These are phyloP conservation scores for Pseudochaenichthys georgianus DNA, from an alignment of 2,797 vertebrate genomes.

Conservation along the genomic window DNA sequence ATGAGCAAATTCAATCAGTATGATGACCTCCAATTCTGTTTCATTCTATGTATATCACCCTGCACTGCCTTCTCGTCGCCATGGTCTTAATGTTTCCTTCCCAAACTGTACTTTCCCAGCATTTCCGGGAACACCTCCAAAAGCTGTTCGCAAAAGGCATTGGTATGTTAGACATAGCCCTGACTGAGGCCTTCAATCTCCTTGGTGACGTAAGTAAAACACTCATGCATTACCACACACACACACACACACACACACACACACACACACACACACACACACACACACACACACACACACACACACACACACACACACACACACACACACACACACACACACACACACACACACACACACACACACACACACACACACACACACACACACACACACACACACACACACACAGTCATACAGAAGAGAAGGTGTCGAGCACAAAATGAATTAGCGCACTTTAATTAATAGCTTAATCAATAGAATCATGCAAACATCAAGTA, in stretches of 20 bases:
- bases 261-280: background rate
- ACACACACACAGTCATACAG: background rate
- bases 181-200: slow-evolving; percentile 96
- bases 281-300: no score
- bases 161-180: slow-evolving; percentile 96
- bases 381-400: background rate
- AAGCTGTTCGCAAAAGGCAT: slow-evolving; percentile 97
- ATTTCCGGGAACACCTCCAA: slow-evolving; percentile 95
- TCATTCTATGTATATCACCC: background rate
- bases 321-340: no score
- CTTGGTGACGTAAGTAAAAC: slow-evolving; percentile 91
- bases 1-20: background rate
- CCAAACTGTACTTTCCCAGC: slow-evolving; percentile 79
- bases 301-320: background rate
- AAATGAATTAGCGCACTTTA: slow-evolving; percentile 57
- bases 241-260: background rate
- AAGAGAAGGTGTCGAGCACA: slow-evolving; percentile 24
- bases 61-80: slow-evolving; percentile 1
- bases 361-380: no score
- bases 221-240: background rate
- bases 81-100: slow-evolving; percentile 5
- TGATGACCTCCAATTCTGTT: background rate
- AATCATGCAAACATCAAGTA: slow-evolving; percentile 65
- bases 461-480: slow-evolving; percentile 64
- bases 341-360: no score